phyloP scores from a whole-genome alignment of 2,888 invertebrate species.

The Meganola albula region DNA sequence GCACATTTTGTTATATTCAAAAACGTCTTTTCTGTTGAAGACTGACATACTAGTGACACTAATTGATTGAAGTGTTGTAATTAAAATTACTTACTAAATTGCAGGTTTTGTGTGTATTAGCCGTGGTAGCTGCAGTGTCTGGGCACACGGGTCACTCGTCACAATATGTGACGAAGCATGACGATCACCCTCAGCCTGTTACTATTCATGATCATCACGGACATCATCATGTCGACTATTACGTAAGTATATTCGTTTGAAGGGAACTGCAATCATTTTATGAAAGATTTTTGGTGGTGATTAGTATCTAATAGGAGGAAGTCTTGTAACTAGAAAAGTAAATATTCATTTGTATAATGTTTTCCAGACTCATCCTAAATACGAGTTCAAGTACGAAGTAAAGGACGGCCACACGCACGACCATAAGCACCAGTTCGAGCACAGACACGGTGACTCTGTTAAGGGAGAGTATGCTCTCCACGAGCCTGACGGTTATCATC shows the following conservation, averaged over 20 bases:
- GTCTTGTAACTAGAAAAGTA: too few species aligned
- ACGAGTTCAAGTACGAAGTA: constrained; percentile 55
- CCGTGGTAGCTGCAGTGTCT: constrained; percentile 10
- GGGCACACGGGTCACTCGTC: constrained; percentile 33
- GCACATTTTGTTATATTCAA: too few species aligned
- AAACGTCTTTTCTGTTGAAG: too few species aligned
- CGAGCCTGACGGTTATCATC: constrained; percentile 36
- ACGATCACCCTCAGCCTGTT: constrained; percentile 31
- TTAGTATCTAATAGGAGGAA: too few species aligned
- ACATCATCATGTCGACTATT: constrained; percentile 21
- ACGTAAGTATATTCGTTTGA: constrained; percentile 21
- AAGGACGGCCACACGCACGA: constrained; percentile 76
- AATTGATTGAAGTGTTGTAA: too few species aligned
- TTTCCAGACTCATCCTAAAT: constrained; percentile 25
- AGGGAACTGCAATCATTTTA: too few species aligned
- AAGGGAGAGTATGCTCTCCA: constrained; percentile 72
- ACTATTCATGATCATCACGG: constrained; percentile 19
- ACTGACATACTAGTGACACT: too few species aligned
- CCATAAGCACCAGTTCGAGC: constrained; percentile 74
- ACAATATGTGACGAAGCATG: constrained; percentile 37
- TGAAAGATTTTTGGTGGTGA: not conserved
- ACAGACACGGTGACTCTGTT: constrained; percentile 76
- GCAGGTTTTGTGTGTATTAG: constrained; percentile 30
- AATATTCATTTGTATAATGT: constrained; percentile 73
- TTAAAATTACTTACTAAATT: too few species aligned